phyloP scores from a whole-genome alignment of 2,797 vertebrate genomes.

The Sciurus vulgaris region DNA sequence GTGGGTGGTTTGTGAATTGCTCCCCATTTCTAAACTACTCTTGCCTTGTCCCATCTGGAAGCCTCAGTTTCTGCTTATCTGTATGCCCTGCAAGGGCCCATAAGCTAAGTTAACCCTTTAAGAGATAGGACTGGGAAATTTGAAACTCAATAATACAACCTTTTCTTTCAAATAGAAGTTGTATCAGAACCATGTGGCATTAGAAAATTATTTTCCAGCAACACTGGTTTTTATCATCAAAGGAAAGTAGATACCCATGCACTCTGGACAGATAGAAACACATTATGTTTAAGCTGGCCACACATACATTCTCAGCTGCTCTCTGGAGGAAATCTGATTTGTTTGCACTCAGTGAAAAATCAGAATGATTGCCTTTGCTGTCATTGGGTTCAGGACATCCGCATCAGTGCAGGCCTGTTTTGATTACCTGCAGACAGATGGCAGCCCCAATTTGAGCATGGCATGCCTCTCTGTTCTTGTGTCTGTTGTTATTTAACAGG shows the following conservation, averaged over 20 bases:
- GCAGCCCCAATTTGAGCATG: conserved; percentile 51
- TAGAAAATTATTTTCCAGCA: background rate
- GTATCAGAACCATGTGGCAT: background rate
- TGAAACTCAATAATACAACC: background rate
- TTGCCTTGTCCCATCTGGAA: background rate
- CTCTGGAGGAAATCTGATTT: conserved; percentile 64
- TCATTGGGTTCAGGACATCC: background rate
- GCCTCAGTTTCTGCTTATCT: background rate
- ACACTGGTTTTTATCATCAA: background rate
- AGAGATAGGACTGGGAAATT: background rate
- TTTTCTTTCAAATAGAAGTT: background rate
- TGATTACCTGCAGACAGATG: conserved; percentile 67
- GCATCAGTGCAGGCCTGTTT: conserved; percentile 64
- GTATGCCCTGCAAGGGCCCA: background rate
- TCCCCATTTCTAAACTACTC: background rate
- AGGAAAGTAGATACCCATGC: background rate
- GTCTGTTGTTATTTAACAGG: background rate
- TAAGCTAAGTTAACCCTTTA: background rate
- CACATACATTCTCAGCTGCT: background rate
- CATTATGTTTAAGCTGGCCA: conserved; percentile 4
- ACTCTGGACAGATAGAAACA: background rate
- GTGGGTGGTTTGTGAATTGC: background rate
- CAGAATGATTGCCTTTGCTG: conserved; percentile 46
- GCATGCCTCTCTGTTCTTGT: background rate
- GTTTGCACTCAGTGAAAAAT: conserved; percentile 61